Evolutionary conservation across 2,113 vertebrate genomes (phyloP), one percentile per base, ranked within the genome.

Genomic region (Microcebus ravelobensis): DNA sequence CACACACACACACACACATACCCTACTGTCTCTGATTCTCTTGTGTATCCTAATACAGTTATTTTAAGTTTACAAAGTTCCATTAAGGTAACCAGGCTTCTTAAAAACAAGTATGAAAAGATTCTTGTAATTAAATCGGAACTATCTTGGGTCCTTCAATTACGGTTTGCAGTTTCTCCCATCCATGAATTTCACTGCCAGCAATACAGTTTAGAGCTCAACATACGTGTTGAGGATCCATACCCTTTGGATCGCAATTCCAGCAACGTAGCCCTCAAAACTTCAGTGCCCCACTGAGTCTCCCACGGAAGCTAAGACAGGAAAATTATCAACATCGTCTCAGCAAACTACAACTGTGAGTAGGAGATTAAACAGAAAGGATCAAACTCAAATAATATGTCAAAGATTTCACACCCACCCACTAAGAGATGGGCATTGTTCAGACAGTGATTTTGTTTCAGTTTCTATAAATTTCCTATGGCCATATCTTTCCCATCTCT

Each of bases 51-150:
- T 6, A 18, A 55, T 18, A 74, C 2, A 63, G 27, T 48, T 93
- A 76, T 74, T 73, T 4, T 17, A 91, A 48, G 34, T 71, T 85
- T 73, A 70, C 48, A 84, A 90, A 55, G 55, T 67, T 61, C 63
- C 48, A 29, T 61, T 88, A 90, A 94, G 73, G 73, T 65, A 93
- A 7, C 18, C 14, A 82, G 14, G 25, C 71, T 70, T 91, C 63
- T 87, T 84, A 42, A 48, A 90, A 86, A 23, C 18, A 89, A 77
- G 87, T 57, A 95, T 11, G 74, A 89, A 57, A 88, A 67, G 9
- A 6, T 92, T 50, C 31, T 91, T 91, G 80, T 71, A 90, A 84
- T 84, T 91, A 87, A 90, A 90, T 79, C 36, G 29, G 5, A 93
- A 65, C n/a, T 61, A 86, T 25, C 27, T n/a, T n/a, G 18, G 48